Base-by-base conservation (phyloP, 1,140 invertebrate genomes). In the Sipha flava region DNA sequence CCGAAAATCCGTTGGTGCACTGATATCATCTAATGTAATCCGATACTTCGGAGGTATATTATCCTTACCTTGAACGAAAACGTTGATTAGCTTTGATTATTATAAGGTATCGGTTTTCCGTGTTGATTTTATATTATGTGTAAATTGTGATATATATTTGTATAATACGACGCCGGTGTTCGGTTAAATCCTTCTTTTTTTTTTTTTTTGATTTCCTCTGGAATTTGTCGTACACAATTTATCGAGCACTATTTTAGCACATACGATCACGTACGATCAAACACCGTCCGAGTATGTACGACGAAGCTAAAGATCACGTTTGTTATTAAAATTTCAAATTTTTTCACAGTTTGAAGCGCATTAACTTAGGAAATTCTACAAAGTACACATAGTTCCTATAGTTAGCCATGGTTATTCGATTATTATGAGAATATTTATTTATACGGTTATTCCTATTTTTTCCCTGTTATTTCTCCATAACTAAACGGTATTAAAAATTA, bases 261-360 rank as follows among this genome's bases (percentile, higher is more conserved):
- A 59, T 57, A 59, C 73, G 73, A 77, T 77, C 73, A 77, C 73
- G 73, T 77, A 75, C 70, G 47, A 37, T 75, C 47, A 16, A 57
- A 59, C 14, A 43, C 52, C 7, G 31, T 75, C 6, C n/a, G 3
- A 34, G 3, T 47, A 34, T 73, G 70, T 72, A 31, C 18, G 29
- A 31, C 12, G 45, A 59, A 26, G 23, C 23, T 21, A 9, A 29
- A 23, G 21, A 75, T 54, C 73, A 43, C 37, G 73, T 75, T 23
- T 54, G n/a, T 54, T 57, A 18, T 70, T 47, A 31, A 23, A n/a
- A 6, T 66, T 43, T n/a, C 34, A n/a, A 43, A 43, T 23, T 40
- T 26, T 1, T 66, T 66, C 37, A 26, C 37, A 66, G 43, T 72
- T 72, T 21, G 3, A n/a, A 31, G n/a, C 66, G n/a, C 10, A 12